A percentile compares a stretch with the other conserved stretches of the same genome.
Conservation (phyloP, 2,113 vertebrate genomes). For the Melospiza melodia region DNA sequence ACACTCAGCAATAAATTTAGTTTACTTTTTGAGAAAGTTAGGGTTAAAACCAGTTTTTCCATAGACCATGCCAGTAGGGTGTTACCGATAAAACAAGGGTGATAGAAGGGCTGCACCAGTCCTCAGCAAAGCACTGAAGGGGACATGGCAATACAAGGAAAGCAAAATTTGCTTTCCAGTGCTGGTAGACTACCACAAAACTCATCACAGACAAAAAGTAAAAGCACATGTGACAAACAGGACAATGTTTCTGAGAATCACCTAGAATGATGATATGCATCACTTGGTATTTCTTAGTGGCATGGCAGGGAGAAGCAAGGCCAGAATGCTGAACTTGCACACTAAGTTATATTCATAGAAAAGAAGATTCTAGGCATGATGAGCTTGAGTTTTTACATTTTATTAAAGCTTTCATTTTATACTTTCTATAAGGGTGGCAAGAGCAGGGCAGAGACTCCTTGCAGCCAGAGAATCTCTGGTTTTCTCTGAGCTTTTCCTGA, state of each 20-base stretch:
- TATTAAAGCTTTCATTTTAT: too few relatives aligned
- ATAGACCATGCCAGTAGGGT: not conserved
- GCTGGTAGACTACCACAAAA: not conserved
- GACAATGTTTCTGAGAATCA: not conserved
- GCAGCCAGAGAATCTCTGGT: too few relatives aligned
- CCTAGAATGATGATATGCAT: not conserved
- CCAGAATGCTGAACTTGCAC: not conserved
- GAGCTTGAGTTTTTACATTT: too few relatives aligned
- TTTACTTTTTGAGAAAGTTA: too few relatives aligned
- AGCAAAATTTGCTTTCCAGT: not conserved
- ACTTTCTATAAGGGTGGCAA: too few relatives aligned
- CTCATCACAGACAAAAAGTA: not conserved
- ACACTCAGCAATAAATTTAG: not conserved
- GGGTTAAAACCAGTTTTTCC: too few relatives aligned
- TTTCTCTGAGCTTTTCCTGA: not conserved
- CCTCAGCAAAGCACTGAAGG: not conserved
- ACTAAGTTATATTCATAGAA: not conserved
- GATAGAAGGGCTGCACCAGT: not conserved
- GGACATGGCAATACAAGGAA: fast-evolving
- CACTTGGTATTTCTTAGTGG: not conserved
- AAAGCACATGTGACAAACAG: not conserved
- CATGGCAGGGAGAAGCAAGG: too few relatives aligned
- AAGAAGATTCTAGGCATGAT: not conserved
- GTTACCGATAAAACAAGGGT: not conserved
- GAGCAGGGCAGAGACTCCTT: too few relatives aligned